Base-by-base conservation (phyloP, 2,113 vertebrate genomes). In the Fregata magnificens region DNA sequence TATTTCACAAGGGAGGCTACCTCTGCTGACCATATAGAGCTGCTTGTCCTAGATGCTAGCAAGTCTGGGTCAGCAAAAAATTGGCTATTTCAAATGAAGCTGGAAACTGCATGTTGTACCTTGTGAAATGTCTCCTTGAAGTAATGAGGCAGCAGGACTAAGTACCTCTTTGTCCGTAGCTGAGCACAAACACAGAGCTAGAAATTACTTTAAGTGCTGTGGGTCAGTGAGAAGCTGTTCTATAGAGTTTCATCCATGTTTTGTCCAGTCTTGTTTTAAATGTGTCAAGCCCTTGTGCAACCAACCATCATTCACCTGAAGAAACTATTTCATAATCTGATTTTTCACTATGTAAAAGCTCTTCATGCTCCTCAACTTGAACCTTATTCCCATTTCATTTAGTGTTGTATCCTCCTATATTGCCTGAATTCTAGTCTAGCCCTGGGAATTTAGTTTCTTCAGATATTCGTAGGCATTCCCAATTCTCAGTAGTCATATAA, bases 211-310 rank as follows among this genome's bases (percentile, higher is more conserved):
- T 26, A 70, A 32, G 59, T 62, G 34, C 53, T 47, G 14, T 69
- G 59, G n/a, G 34, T 74, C 63, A 36, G 29, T 58, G 49, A 49
- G 83, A 82, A 49, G 62, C n/a, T 93, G 45, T 63, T 95, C 58
- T 34, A 13, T 66, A 49, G 72, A 44, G n/a, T 63, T 87, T 65
- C 74, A 91, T 59, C 49, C 8, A 1, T 90, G 82, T 97, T 85
- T 93, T 93, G 96, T 97, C 66, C 31, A 42, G 91, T 96, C 89
- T 81, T 88, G 84, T 94, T 96, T 86, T 92, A 67, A 88, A 78
- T 94, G 89, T 97, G 28, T 94, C 67, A 13, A 90, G 59, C 71
- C 62, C 40, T 81, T 91, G 53, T 82, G 81, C 62, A 70, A 47
- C 49, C 49, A 42, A 5, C 26, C 22, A 40, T 72, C 55, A 24